Evolutionary conservation across 2,888 invertebrate genomes (phyloP).

Genomic region (Saturnia japonica): DNA sequence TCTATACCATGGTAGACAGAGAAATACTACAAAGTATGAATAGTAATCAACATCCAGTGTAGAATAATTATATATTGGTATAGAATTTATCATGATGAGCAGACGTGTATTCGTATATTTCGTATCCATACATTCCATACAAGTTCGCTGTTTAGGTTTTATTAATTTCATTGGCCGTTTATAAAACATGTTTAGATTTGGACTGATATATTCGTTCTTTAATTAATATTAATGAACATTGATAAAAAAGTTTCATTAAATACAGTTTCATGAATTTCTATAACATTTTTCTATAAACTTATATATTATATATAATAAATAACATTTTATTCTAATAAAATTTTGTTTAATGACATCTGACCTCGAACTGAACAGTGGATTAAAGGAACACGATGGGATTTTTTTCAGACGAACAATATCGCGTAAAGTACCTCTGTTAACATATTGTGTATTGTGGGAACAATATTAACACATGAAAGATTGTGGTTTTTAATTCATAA

Average conservation of each 20-base stretch:
- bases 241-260: neutral
- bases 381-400: neutral
- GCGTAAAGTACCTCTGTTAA: neutral
- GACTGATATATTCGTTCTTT: neutral
- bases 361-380: neutral
- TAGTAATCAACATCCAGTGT: neutral
- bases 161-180: neutral
- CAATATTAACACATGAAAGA: neutral
- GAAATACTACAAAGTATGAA: neutral
- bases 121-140: neutral
- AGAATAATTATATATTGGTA: neutral
- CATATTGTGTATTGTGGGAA: neutral
- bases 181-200: neutral
- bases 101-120: neutral
- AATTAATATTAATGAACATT: neutral
- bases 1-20: neutral
- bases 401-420: neutral
- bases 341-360: no score
- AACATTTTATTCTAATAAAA: no score
- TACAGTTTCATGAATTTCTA: neutral
- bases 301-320: no score
- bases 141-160: neutral
- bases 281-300: neutral
- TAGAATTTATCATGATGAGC: neutral
- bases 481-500: no score